Base-by-base conservation (phyloP, 2,888 invertebrate genomes). In the Melanostoma scalare region DNA sequence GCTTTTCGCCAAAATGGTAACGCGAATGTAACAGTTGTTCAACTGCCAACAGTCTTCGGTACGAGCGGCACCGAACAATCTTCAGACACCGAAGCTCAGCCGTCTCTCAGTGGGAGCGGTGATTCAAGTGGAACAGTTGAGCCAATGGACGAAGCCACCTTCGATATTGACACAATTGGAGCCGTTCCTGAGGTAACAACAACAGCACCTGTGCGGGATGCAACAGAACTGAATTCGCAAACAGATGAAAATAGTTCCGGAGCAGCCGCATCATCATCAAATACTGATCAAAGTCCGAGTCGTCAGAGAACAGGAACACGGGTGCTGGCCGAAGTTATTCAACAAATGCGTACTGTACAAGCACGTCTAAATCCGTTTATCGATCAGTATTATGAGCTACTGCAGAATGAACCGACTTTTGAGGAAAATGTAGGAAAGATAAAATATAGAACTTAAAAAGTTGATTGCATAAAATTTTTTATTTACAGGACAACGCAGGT, bases 311-410 rank as follows among this genome's bases (percentile, higher is more conserved):
- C 91, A 1, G 89, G 90, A 4, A 90, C 91, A 0, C 88, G 88
- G 52, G 89, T 90, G 2, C 80, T 91, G 48, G 91, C 90, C 8
- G 88, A 88, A 69, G 91, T 91, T 10, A 89, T 91, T 38, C 88
- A 89, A 10, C 89, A 90, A 69, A 90, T 91, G 88, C 89, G 89
- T 36, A 87, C 85, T 3, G 91, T 91, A 1, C 90, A 91, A 73
- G 86, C 86, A 0, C 93, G 95, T 77, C 91, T 96, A 61, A 92
- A 93, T 85, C 95, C 96, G 0, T 94, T 94, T 87, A 90, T 95
- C 86, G 92, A 93, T 85, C 93, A 93, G 85, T 95, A 94, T 88
- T 93, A 93, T 78, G 91, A 92, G 65, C 92, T 95, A 73, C 92
- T 95, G 88, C 90, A 91, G 38, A 92, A 93, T 65, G 95, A 95